These are phyloP conservation scores for Eriocheir sinensis DNA, from an alignment of 1,140 invertebrate genomes.

Conservation along the genomic window DNA sequence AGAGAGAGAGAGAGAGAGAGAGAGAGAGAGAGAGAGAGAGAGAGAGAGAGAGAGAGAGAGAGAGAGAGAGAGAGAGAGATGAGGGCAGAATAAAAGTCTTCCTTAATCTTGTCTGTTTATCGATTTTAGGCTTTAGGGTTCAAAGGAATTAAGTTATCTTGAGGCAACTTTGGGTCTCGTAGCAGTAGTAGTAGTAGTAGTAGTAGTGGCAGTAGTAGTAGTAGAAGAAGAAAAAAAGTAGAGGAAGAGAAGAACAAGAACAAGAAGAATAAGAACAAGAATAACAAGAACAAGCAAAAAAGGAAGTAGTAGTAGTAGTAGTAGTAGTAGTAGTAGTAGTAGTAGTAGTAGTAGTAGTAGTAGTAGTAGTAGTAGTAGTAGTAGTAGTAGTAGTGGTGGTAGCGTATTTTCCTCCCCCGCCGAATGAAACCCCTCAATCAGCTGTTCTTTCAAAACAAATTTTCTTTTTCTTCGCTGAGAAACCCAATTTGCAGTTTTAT, in stretches of 20 bases:
- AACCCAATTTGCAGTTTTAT: constrained; percentile 16
- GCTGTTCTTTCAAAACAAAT: neutral
- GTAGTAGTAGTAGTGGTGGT: neutral
- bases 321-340: constrained; percentile 20
- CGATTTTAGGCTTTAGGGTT: too few species aligned
- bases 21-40: too few species aligned
- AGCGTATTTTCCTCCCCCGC: neutral
- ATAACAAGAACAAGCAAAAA: too few species aligned
- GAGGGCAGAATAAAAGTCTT: too few species aligned
- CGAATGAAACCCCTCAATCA: neutral
- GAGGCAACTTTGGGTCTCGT: too few species aligned
- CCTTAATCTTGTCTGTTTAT: too few species aligned
- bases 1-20: too few species aligned
- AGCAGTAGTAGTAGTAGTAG: neutral
- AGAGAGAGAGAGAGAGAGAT: too few species aligned
- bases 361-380: neutral
- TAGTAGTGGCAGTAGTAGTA: neutral
- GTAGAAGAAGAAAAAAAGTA: neutral
- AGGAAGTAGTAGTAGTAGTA: neutral
- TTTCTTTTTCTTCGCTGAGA: neutral
- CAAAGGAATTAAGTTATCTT: too few species aligned
- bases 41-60: too few species aligned
- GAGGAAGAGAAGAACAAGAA: too few species aligned
- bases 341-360: constrained; percentile 23
- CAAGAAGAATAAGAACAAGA: too few species aligned